Evolutionary conservation across 2,113 vertebrate genomes (phyloP), one percentile per base, ranked within the genome.

Genomic region (Bos javanicus): DNA sequence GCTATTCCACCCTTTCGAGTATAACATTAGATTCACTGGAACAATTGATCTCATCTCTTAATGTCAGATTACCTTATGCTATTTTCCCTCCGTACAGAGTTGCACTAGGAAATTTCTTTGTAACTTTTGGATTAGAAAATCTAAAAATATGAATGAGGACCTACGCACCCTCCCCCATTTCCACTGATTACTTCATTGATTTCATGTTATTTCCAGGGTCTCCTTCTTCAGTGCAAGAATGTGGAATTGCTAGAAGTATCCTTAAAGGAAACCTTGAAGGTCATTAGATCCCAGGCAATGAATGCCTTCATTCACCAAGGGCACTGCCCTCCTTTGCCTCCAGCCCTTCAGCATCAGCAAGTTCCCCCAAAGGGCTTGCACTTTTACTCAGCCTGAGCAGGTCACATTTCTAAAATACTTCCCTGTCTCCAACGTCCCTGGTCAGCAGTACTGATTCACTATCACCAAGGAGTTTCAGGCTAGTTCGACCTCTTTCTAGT

Each of bases 361-460:
- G 50, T 59, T 97, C 98, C 94, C 94, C 87, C 93, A 98, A 96
- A 98, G 93, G 98, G 84, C 97, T 94, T 97, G 97, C 86, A 92
- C 95, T 98, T 96, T 96, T 98, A 98, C 97, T 97, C 78, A 92
- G 91, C 82, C 15, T 0, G 54, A 96, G 82, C 97, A 98, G 98
- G 98, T 98, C 96, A 97, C 98, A 98, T 96, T 96, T 96, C 95
- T 98, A 97, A 98, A 98, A 96, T 92, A 97, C n/a, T 78, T 97
- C 92, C 84, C 97, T 50, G 92, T 97, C 96, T 96, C 97, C 97
- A 98, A 88, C 98, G 80, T 95, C 96, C 87, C 62, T 97, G 97
- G 80, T 82, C n/a, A 19, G 89, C 88, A 98, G 94, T 95, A 95
- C 87, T 48, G 96, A 97, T 93, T 95, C 94, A 95, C 81, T 33